Evolutionary conservation across 64 coral and sea anemone species (phyloP).

Genomic region (Montipora efflorescens): DNA sequence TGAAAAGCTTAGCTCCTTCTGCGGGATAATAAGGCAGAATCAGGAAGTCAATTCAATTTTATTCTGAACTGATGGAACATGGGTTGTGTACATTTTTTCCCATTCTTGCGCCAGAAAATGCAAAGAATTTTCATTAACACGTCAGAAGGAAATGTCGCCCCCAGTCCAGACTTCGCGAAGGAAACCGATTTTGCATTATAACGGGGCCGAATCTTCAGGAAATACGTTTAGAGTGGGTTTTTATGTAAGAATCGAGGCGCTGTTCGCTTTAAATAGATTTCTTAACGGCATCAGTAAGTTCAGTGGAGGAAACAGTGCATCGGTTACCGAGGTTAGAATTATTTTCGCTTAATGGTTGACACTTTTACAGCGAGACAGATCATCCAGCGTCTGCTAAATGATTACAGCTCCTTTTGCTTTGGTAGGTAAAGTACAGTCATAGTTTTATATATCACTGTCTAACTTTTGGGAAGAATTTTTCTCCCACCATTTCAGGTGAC

Average conservation of each 20-base stretch:
- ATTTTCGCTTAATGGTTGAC: not conserved
- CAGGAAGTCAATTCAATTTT: not conserved
- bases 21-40: not conserved
- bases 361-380: not conserved
- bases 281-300: not conserved
- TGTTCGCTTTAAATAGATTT: not conserved
- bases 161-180: slow-evolving; percentile 4
- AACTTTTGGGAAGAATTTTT: not conserved
- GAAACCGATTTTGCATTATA: slow-evolving; percentile 3
- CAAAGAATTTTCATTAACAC: slow-evolving; percentile 20
- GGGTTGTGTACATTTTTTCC: not conserved
- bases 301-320: not conserved
- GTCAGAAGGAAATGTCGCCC: slow-evolving; percentile 16
- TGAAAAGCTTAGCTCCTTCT: not conserved
- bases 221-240: slow-evolving; percentile 29
- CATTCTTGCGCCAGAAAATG: not conserved
- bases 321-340: slow-evolving; percentile 17
- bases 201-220: slow-evolving; percentile 2
- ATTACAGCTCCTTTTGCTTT: not conserved
- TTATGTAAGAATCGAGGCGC: not conserved
- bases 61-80: no score
- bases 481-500: no score
- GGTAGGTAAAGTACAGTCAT: not conserved
- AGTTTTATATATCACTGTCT: not conserved
- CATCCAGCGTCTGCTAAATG: not conserved